Evolutionary conservation across 2,113 vertebrate genomes (phyloP).

Genomic region (Tragulus kanchil): DNA sequence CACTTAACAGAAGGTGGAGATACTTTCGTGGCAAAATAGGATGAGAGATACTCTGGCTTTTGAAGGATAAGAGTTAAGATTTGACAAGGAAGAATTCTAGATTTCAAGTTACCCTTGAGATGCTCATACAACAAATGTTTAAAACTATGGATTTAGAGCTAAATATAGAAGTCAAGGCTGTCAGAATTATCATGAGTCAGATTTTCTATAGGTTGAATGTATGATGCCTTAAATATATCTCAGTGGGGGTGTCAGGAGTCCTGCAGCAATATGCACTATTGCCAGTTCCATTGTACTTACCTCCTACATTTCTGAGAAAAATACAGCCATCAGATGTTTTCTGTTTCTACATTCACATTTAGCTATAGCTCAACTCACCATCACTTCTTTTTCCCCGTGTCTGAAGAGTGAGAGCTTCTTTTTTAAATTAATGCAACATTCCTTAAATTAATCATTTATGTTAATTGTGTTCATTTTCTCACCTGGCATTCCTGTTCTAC

Average conservation of each 20-base stretch:
- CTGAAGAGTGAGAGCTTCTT: background rate
- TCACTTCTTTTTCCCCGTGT: background rate
- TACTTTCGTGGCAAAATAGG: background rate
- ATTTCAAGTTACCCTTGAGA: background rate
- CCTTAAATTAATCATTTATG: background rate
- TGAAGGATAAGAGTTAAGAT: background rate
- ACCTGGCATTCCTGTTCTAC: background rate
- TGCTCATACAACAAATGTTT: background rate
- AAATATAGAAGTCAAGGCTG: background rate
- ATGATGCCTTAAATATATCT: background rate
- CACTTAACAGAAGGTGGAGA: background rate
- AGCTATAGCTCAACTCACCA: background rate
- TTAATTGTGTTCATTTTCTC: background rate
- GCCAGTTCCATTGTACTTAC: rapidly evolving
- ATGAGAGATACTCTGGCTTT: background rate
- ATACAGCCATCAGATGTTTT: background rate
- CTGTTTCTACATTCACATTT: background rate
- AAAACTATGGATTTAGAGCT: background rate
- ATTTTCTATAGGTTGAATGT: background rate
- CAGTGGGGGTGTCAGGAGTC: too few species aligned
- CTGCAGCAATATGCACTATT: rapidly evolving
- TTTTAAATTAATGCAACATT: background rate
- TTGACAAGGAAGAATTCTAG: background rate
- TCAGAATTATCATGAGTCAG: background rate
- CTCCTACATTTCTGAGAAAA: constrained; percentile 17